Conservation (phyloP, 2,797 vertebrate species). For the Leucoraja ocellata region DNA sequence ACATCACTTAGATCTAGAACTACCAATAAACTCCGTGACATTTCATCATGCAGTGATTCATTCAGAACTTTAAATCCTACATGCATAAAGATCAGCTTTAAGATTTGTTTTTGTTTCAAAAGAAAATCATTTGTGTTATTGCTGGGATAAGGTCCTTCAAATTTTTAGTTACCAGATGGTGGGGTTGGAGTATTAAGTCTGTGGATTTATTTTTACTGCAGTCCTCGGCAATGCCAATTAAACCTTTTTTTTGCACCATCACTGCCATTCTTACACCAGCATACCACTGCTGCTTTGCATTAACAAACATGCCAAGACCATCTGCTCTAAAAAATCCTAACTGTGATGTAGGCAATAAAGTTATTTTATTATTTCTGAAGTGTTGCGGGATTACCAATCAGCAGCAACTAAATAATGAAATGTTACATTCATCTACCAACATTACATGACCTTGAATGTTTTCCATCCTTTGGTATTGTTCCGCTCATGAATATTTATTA, state of each 20-base stretch:
- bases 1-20: not conserved
- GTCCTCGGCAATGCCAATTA: not conserved
- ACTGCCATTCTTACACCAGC: not conserved
- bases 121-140: not conserved
- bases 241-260: not conserved
- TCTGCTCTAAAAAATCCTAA: slow-evolving; percentile 1
- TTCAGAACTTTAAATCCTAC: not conserved
- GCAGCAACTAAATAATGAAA: not conserved
- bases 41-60: not conserved
- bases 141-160: not conserved
- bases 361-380: not conserved
- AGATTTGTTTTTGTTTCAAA: not conserved
- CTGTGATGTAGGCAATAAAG: not conserved
- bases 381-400: not conserved
- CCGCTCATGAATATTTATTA: not conserved
- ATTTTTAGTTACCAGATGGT: slow-evolving; percentile 16
- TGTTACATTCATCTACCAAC: not conserved
- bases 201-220: not conserved
- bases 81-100: not conserved
- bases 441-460: not conserved
- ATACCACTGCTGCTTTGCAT: slow-evolving; percentile 3
- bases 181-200: not conserved
- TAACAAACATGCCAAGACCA: slow-evolving; percentile 13
- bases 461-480: not conserved
- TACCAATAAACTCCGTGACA: not conserved